These are phyloP conservation scores for Thalassophryne amazonica DNA, from an alignment of 2,797 vertebrate genomes.

Conservation along the genomic window DNA sequence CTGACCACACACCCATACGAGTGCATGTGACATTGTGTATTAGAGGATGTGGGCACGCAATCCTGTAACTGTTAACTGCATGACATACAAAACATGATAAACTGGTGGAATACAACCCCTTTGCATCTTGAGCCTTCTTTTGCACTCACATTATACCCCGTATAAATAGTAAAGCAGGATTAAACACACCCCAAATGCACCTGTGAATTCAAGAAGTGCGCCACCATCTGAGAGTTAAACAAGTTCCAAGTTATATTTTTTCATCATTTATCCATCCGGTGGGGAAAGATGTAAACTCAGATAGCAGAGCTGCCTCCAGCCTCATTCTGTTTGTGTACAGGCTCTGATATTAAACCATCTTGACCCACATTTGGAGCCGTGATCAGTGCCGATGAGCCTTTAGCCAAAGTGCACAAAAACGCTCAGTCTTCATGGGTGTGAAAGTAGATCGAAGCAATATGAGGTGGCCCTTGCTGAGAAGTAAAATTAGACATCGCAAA, in stretches of 20 bases:
- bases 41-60: too few species aligned
- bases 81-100: too few species aligned
- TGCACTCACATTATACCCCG: too few species aligned
- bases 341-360: constrained; percentile 24
- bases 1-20: too few species aligned
- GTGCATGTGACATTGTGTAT: too few species aligned
- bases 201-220: too few species aligned
- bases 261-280: neutral
- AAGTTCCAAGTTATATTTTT: neutral
- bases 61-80: too few species aligned
- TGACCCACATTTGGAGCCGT: constrained; percentile 56
- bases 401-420: constrained; percentile 54
- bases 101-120: too few species aligned
- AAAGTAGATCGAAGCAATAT: constrained; percentile 48
- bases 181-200: too few species aligned
- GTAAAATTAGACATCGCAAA: constrained; percentile 47
- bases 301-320: neutral
- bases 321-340: neutral
- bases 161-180: too few species aligned
- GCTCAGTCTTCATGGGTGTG: constrained; percentile 26
- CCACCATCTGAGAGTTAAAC: too few species aligned
- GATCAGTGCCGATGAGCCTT: constrained; percentile 29
- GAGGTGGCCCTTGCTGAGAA: constrained; percentile 21
- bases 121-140: too few species aligned
- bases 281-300: neutral